Conservation (phyloP, 2,113 vertebrate species). For the Nycticorax nycticorax region DNA sequence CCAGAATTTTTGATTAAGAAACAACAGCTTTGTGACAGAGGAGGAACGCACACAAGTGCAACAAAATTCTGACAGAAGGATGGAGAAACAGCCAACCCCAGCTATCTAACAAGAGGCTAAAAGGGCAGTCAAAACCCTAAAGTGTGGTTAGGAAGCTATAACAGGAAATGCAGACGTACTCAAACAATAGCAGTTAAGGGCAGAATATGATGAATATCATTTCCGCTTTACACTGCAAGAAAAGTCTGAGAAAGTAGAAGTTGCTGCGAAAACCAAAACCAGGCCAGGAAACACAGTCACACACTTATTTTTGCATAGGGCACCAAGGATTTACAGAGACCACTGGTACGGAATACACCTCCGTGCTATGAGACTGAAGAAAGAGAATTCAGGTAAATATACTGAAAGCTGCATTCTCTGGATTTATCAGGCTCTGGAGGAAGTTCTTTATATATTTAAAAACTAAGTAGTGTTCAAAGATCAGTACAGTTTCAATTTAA, state of each 20-base stretch:
- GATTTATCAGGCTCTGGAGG: background rate
- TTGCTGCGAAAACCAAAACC: background rate
- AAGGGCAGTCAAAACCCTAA: background rate
- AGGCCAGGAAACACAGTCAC: background rate
- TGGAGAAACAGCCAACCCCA: background rate
- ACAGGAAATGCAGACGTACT: slow-evolving; percentile 19
- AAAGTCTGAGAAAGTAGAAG: slow-evolving; percentile 5
- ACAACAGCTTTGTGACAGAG: background rate
- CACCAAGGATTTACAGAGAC: background rate
- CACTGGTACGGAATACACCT: background rate
- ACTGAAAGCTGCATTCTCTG: background rate
- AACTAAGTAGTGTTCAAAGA: background rate
- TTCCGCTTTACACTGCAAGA: background rate
- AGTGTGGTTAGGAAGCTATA: background rate
- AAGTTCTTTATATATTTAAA: background rate
- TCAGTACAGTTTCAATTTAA: background rate
- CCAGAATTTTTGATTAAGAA: background rate
- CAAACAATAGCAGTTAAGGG: background rate
- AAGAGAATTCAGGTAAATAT: background rate
- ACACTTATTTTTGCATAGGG: background rate
- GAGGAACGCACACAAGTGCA: background rate
- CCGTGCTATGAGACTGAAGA: background rate
- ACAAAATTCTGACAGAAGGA: background rate
- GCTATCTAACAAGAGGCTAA: background rate
- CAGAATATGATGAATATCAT: background rate